Base-by-base conservation (phyloP, 2,113 vertebrate species). In the Vulpes lagopus region DNA sequence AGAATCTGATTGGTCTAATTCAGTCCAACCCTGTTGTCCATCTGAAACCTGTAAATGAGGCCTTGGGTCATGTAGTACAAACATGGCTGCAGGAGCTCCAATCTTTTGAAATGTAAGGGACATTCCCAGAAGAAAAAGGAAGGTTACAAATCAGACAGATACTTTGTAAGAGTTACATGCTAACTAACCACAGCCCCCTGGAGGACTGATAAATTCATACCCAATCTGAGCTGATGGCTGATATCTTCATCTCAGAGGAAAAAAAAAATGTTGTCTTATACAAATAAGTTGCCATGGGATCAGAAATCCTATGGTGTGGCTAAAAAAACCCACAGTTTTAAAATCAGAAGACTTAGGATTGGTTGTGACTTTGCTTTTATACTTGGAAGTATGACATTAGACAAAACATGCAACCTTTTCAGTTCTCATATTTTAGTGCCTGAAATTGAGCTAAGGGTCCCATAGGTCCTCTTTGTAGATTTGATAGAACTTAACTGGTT, bases 301-400 rank as follows among this genome's bases (percentile, higher is more conserved):
- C 65, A 35, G 20, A 90, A n/a, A 64, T 16, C 8, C 32, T 59
- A 3, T 38, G 17, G 38, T 73, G 0, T 38, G 67, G 59, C 60
- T 84, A 53, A 96, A 57, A 69, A 83, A 32, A 73, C n/a, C 19
- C 71, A 12, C 76, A 12, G 0, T 43, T 64, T 93, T 67, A 51
- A 73, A 74, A 43, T 64, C 60, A 83, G 71, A 85, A 82, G n/a
- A 16, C 19, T 11, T 60, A n/a, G 6, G 19, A 32, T 69, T 43
- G 22, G 5, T 43, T 92, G 38, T 85, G 53, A 8, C 71, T 89
- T 96, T 85, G 64, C 64, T 96, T 94, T 96, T 94, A 35, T 91
- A 11, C 16, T 51, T 51, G 8, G 1, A 67, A 67, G 19, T 64
- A 53, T 51, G 60, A 76, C n/a, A 65, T 65, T 67, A 93, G 71